Base-by-base conservation (phyloP, 2,113 vertebrate species). In the Anarrhichthys ocellatus region DNA sequence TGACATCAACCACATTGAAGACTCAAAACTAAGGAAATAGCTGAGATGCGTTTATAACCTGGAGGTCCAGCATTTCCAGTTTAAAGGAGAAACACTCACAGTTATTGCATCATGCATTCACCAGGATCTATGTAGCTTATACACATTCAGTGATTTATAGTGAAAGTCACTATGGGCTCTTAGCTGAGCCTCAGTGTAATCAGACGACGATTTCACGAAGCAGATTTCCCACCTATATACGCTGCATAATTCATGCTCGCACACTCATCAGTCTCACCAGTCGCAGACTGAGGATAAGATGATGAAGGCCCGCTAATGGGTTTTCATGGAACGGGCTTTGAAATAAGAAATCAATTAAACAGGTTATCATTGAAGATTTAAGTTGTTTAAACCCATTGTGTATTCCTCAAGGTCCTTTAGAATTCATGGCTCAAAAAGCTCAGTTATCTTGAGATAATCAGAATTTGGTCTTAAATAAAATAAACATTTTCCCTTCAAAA, bases 161-260 rank as follows among this genome's bases (percentile, higher is more conserved):
- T 78, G 48, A 85, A 65, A 32, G 20, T 34, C 71, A 67, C 20
- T 71, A 50, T 71, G 24, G 80, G 68, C 68, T 50, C 24, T 36
- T 15, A 67, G 62, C 69, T 70, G 67, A 64, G 75, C 46, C 46
- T 63, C 38, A n/a, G 54, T 54, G 27, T 52, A 75, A 75, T 87
- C 20, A 71, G 50, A 40, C 2, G 2, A 32, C 58, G 61, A 83
- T 88, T 83, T 69, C 56, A 78, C 36, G 48, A 74, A 56, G 42
- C 74, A 76, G 73, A 77, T 77, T 76, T 90, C 44, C 48, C 85
- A 85, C 66, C 69, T 83, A 61, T 27, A 27, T 68, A 76, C n/a
- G 29, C 63, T 90, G 77, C 88, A 86, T 87, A 77, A 85, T 87
- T 90, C 84, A 85, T 77, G 63, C 50, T 81, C 32, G 58, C 81